A percentile compares a stretch with the other conserved stretches of the same genome.
phyloP scores from a whole-genome alignment of 2,797 vertebrate genomes.

The Eurystomus glaucurus region DNA sequence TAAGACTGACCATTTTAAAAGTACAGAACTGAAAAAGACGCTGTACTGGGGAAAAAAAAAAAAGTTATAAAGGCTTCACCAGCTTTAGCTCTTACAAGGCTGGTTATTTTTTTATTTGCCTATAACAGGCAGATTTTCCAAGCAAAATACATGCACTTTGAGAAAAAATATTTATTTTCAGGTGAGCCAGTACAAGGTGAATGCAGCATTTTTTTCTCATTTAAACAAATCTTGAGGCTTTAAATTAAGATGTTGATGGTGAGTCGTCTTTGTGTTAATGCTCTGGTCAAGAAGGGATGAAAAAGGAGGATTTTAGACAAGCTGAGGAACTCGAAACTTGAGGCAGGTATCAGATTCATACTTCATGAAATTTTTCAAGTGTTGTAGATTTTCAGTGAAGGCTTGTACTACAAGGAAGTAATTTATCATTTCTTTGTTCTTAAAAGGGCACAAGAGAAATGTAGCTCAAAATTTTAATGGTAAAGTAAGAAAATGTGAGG shows the following conservation, averaged over 20 bases:
- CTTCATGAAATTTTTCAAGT: not conserved
- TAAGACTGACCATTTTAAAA: not conserved
- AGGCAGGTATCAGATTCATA: not conserved
- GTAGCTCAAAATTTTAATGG: not conserved
- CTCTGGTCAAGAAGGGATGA: not conserved
- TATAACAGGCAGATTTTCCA: not conserved
- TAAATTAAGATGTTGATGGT: not conserved
- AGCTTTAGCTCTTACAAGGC: not conserved
- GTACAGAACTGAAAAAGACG: not conserved
- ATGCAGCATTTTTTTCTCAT: not conserved
- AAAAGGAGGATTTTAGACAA: not conserved
- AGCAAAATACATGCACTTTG: not conserved
- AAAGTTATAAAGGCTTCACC: not conserved
- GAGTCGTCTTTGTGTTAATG: not conserved
- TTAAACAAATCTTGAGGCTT: not conserved
- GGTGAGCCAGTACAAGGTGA: not conserved
- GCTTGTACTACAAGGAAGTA: not conserved
- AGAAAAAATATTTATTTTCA: not conserved
- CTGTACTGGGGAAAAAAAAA: not conserved
- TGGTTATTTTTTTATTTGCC: not conserved
- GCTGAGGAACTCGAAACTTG: not conserved
- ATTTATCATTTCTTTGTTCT: slow-evolving; percentile 4
- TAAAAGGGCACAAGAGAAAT: not conserved
- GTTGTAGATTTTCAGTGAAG: not conserved
- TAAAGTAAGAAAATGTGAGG: not conserved